These are phyloP conservation scores for Trichogramma dendrolimi DNA, from an alignment of 2,888 invertebrate genomes.

Conservation along the genomic window DNA sequence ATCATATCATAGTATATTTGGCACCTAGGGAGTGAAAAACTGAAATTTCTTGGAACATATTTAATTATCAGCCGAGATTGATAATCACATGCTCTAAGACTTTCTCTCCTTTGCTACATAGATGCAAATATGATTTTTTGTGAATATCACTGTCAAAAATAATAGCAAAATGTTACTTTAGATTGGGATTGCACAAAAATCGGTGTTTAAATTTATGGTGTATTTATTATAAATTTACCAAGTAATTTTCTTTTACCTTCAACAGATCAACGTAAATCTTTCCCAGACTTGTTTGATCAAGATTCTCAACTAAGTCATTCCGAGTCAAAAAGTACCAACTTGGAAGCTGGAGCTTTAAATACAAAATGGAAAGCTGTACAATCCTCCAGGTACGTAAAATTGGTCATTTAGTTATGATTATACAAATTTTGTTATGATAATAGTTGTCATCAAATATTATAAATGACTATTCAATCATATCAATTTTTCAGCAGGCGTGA, in stretches of 20 bases:
- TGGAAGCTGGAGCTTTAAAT: conserved; percentile 46
- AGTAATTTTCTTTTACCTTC: conserved; percentile 16
- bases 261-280: conserved; percentile 48
- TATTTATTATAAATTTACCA: not conserved
- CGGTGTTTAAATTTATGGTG: not conserved
- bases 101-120: not conserved
- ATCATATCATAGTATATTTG: not conserved
- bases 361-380: conserved; percentile 50
- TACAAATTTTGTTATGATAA: not conserved
- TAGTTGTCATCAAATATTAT: not conserved
- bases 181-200: not conserved
- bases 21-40: not conserved
- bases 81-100: not conserved
- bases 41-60: not conserved
- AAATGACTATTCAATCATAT: not conserved
- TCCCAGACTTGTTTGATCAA: conserved; percentile 49
- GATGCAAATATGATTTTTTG: not conserved
- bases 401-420: conserved; percentile 2
- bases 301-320: conserved; percentile 46
- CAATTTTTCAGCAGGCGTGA: conserved; percentile 9
- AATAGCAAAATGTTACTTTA: not conserved
- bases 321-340: conserved; percentile 45
- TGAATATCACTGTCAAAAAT: conserved; percentile 6
- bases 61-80: not conserved
- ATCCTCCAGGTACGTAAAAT: conserved; percentile 40